phyloP scores from a whole-genome alignment of 2,797 vertebrate genomes.

The Coranthus polyacanthus region DNA sequence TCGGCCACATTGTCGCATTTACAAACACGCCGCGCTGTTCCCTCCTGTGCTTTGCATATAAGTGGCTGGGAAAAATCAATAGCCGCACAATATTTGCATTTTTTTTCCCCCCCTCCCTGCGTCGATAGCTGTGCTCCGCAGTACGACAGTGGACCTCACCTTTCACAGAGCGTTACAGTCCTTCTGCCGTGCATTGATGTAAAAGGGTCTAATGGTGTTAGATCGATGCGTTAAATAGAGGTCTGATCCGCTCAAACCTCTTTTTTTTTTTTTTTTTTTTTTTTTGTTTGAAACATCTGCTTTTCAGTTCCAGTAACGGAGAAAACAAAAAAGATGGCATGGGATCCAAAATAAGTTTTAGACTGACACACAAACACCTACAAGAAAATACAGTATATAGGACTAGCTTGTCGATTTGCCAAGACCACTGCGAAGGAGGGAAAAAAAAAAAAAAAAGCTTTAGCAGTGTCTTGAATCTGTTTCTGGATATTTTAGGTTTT shows the following conservation, averaged over 20 bases:
- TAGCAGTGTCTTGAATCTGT: slow-evolving; percentile 2
- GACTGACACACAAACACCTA: slow-evolving; percentile 3
- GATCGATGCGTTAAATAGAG: slow-evolving; percentile 45
- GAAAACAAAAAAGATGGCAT: slow-evolving; percentile 5
- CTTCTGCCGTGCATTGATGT: slow-evolving; percentile 26
- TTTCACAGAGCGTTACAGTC: slow-evolving; percentile 6
- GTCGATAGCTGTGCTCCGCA: slow-evolving; percentile 23
- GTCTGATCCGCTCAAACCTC: slow-evolving; percentile 1
- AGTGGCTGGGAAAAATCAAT: slow-evolving; percentile 50
- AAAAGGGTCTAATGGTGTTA: slow-evolving; percentile 30
- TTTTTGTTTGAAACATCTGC: slow-evolving; percentile 3
- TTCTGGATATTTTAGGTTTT: slow-evolving; percentile 25
- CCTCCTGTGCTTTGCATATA: slow-evolving; percentile 23
- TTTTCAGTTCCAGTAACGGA: slow-evolving; percentile 14
- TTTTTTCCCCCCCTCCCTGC: slow-evolving; percentile 16
- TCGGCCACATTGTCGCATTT: slow-evolving; percentile 39
- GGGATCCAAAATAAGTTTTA: neutral
- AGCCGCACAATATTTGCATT: slow-evolving; percentile 51
- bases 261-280: slow-evolving; percentile 1
- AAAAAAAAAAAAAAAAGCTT: slow-evolving; percentile 9
- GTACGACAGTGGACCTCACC: slow-evolving; percentile 20
- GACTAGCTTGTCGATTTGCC: slow-evolving; percentile 11
- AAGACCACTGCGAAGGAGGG: neutral
- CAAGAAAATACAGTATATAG: slow-evolving; percentile 5
- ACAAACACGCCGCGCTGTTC: slow-evolving; percentile 5